Evolutionary conservation across 2,888 invertebrate species (phyloP).

Genomic region (Agrochola macilenta): DNA sequence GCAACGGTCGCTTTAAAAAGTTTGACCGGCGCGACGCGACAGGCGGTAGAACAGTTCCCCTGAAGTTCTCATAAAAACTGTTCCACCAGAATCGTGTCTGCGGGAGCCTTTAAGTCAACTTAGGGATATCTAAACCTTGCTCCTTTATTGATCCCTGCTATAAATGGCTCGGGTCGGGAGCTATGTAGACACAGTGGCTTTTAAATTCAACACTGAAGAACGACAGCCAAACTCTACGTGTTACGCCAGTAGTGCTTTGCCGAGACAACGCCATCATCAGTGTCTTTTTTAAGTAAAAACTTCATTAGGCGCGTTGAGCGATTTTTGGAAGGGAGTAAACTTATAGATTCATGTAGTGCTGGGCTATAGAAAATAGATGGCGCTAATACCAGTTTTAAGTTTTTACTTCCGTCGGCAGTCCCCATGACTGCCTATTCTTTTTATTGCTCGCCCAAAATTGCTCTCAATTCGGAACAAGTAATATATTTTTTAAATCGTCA

Average conservation of each 20-base stretch:
- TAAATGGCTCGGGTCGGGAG: background rate
- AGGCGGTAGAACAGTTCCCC: no score
- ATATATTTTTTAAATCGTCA: slow-evolving; percentile 23
- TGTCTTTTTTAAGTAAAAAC: no score
- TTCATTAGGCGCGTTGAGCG: no score
- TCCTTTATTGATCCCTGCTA: slow-evolving; percentile 2
- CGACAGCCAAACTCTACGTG: background rate
- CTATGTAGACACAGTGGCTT: background rate
- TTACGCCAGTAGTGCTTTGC: background rate
- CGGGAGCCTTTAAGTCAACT: background rate
- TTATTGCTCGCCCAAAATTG: background rate
- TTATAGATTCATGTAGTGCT: no score
- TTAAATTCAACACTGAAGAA: background rate
- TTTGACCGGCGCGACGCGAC: no score
- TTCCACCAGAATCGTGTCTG: no score
- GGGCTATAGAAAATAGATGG: no score
- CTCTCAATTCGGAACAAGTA: slow-evolving; percentile 6
- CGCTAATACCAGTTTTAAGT: no score
- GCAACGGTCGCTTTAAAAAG: background rate
- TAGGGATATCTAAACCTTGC: background rate
- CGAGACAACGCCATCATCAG: background rate
- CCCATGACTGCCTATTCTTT: background rate
- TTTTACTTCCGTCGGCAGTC: no score
- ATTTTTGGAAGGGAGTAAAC: no score
- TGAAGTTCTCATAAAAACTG: no score